Evolutionary conservation across 1,140 invertebrate species (phyloP).

Genomic region (Aricia agestis): DNA sequence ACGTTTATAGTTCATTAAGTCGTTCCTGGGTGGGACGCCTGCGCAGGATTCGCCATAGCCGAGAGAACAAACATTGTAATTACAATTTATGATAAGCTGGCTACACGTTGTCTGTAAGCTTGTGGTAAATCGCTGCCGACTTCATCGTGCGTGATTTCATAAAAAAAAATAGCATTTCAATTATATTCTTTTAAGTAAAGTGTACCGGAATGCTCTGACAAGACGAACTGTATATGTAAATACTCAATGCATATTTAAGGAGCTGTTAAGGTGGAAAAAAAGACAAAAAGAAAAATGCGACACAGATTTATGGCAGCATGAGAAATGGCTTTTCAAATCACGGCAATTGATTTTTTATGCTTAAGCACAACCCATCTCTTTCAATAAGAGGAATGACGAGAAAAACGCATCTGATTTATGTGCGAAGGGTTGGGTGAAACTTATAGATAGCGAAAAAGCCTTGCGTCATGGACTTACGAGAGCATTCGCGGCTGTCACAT

Average conservation of each 20-base stretch:
- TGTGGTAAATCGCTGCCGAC: no score
- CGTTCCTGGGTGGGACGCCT: neutral
- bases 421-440: conserved; percentile 4
- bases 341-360: neutral
- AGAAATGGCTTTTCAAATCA: neutral
- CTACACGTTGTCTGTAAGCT: no score
- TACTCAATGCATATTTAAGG: no score
- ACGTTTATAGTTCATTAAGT: neutral
- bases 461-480: conserved; percentile 26
- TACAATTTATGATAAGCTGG: neutral
- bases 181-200: no score
- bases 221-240: no score
- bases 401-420: conserved; percentile 2
- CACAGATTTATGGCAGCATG: no score
- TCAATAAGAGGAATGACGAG: neutral
- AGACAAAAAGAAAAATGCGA: no score
- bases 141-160: no score
- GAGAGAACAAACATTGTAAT: neutral
- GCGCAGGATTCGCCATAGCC: neutral
- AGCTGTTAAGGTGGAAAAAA: no score
- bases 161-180: no score
- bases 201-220: no score
- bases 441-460: conserved; percentile 26
- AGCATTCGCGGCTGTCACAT: conserved; percentile 21
- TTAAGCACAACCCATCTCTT: neutral